Evolutionary conservation across 2,113 vertebrate genomes (phyloP), one percentile per base, ranked within the genome.

Genomic region (Embiotoca jacksoni): DNA sequence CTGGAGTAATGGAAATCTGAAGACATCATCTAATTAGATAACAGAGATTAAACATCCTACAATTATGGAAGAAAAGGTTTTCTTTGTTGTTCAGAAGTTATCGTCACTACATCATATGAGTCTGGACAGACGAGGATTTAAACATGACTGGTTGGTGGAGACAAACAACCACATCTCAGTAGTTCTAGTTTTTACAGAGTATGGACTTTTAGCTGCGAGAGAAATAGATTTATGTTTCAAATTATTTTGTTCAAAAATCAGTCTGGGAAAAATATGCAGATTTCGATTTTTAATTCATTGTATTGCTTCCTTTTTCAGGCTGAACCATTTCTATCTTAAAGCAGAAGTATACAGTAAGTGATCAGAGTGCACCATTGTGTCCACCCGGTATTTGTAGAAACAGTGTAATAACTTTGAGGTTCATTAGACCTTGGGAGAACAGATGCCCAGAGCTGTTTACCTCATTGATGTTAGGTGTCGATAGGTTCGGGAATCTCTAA

Each of bases 381-480:
- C 41, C 14, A 64, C 5, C 1, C 9, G 33, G 32, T 58, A 61
- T 41, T 53, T 71, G 9, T n/a, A 65, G 16, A 57, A 60, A 30
- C 54, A 66, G 13, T 11, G 13, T 46, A 57, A 13, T 55, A 72
- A 61, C 30, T 55, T 52, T 37, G 10, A 49, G 81, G 41, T 10
- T 74, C 64, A 85, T 49, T 33, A 58, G 50, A 52, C 69, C 13
- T 73, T 61, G 57, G 14, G 49, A 33, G 62, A 60, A 80, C 50
- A 62, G 46, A 59, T 67, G 47, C 41, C n/a, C 11, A 33, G 11
- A 72, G 53, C 44, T 75, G 58, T 82, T 88, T 92, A 89, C 87
- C 81, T 91, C 85, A 75, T 44, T 83, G 83, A 89, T 89, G 70
- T 81, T 84, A 36, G 53, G 59, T 76, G 69, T 82, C 6, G 54